phyloP scores from a whole-genome alignment of 1,140 invertebrate genomes.

The Dufourea novaeangliae region DNA sequence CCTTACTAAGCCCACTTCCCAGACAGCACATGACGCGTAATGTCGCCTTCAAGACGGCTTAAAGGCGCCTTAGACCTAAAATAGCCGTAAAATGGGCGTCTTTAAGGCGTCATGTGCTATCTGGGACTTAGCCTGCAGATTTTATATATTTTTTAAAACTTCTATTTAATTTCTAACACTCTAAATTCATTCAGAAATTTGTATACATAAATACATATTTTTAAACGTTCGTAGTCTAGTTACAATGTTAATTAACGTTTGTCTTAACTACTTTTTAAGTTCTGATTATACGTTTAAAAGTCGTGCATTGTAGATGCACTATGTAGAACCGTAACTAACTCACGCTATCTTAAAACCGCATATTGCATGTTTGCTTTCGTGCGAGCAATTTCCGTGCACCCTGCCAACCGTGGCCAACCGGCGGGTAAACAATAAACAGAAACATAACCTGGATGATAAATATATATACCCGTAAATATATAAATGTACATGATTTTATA shows the following conservation, averaged over 20 bases:
- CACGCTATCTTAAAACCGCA: not conserved
- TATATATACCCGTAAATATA: not conserved
- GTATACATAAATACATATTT: too few species aligned
- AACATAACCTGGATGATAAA: slow-evolving; percentile 46
- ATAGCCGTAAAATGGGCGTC: too few species aligned
- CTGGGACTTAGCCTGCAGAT: too few species aligned
- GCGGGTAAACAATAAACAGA: slow-evolving; percentile 46
- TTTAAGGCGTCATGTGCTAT: too few species aligned
- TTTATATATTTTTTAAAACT: too few species aligned
- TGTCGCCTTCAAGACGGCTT: too few species aligned
- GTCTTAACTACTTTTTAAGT: not conserved
- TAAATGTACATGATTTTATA: not conserved
- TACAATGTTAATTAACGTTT: not conserved
- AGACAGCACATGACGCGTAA: too few species aligned
- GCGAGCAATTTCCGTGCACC: not conserved
- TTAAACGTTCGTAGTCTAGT: too few species aligned
- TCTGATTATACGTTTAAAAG: not conserved
- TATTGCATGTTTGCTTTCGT: not conserved
- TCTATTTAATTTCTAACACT: too few species aligned
- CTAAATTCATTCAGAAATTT: too few species aligned
- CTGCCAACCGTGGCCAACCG: slow-evolving; percentile 17
- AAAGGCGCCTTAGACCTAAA: too few species aligned
- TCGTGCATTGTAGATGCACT: not conserved
- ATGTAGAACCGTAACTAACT: not conserved
- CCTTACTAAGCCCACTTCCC: too few species aligned